Conservation (phyloP, 2,113 vertebrate species). For the Strix aluco region DNA sequence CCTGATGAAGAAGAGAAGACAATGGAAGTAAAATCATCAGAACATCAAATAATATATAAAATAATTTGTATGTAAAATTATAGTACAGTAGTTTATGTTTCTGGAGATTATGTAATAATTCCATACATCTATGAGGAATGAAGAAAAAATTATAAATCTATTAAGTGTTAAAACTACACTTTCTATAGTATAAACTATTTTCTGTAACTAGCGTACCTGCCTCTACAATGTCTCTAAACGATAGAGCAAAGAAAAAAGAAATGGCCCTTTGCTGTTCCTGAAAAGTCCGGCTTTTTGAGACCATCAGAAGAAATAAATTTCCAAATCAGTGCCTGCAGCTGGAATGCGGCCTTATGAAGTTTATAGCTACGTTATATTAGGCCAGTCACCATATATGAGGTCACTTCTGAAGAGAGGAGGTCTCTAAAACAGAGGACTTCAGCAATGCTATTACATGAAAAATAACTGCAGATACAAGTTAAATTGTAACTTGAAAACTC, state of each 20-base stretch:
- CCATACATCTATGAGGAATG: background rate
- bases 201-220: background rate
- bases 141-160: background rate
- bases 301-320: background rate
- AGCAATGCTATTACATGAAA: background rate
- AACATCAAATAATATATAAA: background rate
- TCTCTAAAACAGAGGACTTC: background rate
- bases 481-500: background rate
- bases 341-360: background rate
- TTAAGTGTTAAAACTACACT: background rate
- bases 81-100: background rate
- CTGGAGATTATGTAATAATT: background rate
- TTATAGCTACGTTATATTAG: background rate
- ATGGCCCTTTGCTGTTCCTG: background rate
- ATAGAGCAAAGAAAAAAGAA: background rate
- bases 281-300: background rate
- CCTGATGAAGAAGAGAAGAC: background rate
- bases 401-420: background rate
- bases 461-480: background rate
- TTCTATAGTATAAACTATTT: background rate
- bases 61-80: background rate
- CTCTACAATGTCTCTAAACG: background rate
- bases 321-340: background rate
- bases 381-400: background rate
- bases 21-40: background rate